Evolutionary conservation across 1,140 invertebrate species (phyloP), one percentile per base, ranked within the genome.

Genomic region (Ips nitidus): DNA sequence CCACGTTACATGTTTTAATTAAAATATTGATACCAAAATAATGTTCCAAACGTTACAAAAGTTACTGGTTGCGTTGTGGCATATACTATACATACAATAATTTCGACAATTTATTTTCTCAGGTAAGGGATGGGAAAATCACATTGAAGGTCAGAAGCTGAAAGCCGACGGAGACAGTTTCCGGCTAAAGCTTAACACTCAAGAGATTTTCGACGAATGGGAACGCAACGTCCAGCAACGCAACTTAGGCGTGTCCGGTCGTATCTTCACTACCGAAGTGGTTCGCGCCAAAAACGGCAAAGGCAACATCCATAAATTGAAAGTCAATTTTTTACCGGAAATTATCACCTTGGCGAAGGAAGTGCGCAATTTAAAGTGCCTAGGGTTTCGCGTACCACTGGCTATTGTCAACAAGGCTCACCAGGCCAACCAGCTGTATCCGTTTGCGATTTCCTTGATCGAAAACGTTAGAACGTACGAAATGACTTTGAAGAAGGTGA

Each of bases 361-460:
- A 89, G 96, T 99, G 7, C 88, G 97, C 43, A 98, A 99, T 83
- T 85, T 99, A 74, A 97, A 98, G 78, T 95, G 94, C 80, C 86
- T 99, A 45, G 97, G 97, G 64, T 99, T 98, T 81, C 87, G 98
- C 73, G 95, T 99, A 52, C 98, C 98, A 2, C 80, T 99, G 71
- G 94, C 95, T 2, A 99, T 99, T 74, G 95, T 99, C 0, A 99
- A 99, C 82, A 98, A 98, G 82, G 97, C 98, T 4, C 97, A 99
- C 82, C 95, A 98, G 80, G 97, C 97, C 0, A 99, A 98, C 82
- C 94, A 98, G 80, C 87, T 99, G 1, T 99, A 99, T 83, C 98
- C 98, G 2, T 99, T 96, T 84, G 98, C 98, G 3, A 98, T 99
- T 74, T 99, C 97, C 2, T 84, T 99, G 52, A 98, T 99, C 79